Evolutionary conservation across 2,113 vertebrate species (phyloP).

Genomic region (Nanger granti): DNA sequence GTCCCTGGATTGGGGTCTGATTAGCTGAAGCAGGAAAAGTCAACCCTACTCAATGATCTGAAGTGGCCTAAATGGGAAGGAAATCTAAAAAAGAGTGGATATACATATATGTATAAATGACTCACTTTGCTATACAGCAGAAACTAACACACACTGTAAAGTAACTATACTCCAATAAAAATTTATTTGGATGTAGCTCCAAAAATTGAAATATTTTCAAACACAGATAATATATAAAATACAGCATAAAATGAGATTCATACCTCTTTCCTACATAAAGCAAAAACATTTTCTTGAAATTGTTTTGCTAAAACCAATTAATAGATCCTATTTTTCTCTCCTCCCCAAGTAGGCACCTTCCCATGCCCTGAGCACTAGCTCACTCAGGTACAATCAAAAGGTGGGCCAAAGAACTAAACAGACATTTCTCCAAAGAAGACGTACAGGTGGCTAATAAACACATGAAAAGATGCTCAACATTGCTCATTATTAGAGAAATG

Average conservation of each 20-base stretch:
- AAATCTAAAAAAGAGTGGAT: neutral
- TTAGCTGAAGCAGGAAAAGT: neutral
- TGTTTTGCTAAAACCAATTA: conserved; percentile 67
- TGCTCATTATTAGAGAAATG: neutral
- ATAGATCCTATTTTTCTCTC: neutral
- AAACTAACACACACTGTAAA: neutral
- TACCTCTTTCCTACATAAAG: conserved; percentile 77
- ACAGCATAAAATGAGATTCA: conserved; percentile 82
- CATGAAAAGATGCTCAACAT: neutral
- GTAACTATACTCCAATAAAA: neutral
- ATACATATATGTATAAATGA: neutral
- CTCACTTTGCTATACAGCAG: neutral
- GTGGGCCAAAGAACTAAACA: neutral
- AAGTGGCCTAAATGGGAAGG: neutral
- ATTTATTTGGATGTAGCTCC: conserved; percentile 80
- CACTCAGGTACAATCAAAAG: neutral
- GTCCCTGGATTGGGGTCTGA: neutral
- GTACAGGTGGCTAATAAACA: neutral
- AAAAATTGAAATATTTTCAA: conserved; percentile 81
- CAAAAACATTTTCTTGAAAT: conserved; percentile 67
- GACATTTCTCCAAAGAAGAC: neutral
- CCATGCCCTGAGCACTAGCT: fast-evolving
- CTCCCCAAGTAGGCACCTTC: neutral
- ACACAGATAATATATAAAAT: conserved; percentile 84
- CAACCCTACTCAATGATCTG: neutral